Evolutionary conservation across 2,113 vertebrate genomes (phyloP).

Genomic region (Protomyctophum bolini): DNA sequence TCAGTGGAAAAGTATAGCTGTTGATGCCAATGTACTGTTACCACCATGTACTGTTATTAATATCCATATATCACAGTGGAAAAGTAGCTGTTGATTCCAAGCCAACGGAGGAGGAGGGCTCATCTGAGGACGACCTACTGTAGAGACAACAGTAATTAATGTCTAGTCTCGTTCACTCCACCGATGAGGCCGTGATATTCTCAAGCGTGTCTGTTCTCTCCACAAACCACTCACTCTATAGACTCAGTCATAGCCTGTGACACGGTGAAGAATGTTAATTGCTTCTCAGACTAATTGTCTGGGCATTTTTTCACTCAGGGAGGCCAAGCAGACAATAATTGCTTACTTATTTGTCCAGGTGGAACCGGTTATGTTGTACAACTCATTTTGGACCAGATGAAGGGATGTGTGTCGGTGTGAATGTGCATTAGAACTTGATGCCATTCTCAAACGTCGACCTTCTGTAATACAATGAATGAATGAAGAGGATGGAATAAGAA

Average conservation of each 20-base stretch:
- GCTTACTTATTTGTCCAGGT: conserved; percentile 59
- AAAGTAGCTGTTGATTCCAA: conserved; percentile 35
- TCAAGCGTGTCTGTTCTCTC: conserved; percentile 49
- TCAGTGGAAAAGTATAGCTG: conserved; percentile 27
- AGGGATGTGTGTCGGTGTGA: conserved; percentile 21
- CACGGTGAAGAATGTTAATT: conserved; percentile 55
- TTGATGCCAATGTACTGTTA: conserved; percentile 44
- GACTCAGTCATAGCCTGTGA: conserved; percentile 53
- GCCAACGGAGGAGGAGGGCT: too few relatives aligned
- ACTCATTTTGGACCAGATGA: conserved; percentile 30
- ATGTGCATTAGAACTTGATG: conserved; percentile 14
- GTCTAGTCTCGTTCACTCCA: conserved; percentile 22
- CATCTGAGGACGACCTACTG: too few relatives aligned
- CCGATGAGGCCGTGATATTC: conserved; percentile 45
- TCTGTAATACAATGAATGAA: conserved; percentile 5
- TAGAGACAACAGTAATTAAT: conserved; percentile 56
- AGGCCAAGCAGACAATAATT: conserved; percentile 50
- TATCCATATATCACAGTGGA: neutral
- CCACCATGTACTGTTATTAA: too few relatives aligned
- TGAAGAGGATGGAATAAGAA: neutral
- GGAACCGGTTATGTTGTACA: conserved; percentile 59
- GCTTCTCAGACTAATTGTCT: conserved; percentile 39
- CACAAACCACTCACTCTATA: conserved; percentile 64
- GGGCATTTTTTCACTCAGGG: conserved; percentile 34
- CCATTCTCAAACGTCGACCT: conserved; percentile 18